Evolutionary conservation across 2,797 vertebrate species (phyloP), one percentile per base, ranked within the genome.

Genomic region (Leptoclinus maculatus): DNA sequence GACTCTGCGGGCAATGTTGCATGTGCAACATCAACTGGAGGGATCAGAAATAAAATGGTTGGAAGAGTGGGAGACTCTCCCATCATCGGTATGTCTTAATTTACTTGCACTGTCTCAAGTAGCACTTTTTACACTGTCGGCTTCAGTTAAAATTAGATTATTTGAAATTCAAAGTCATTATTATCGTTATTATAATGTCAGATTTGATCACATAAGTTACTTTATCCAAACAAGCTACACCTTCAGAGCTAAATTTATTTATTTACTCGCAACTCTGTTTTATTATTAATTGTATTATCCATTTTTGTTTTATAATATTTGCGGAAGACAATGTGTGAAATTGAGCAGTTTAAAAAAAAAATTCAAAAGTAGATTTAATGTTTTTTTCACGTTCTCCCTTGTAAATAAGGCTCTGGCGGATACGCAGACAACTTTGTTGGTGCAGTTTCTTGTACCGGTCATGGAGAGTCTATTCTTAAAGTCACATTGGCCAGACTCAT

Each of bases 51-150:
- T 80, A 97, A 97, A 91, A 97, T 97, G 96, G 91, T 89, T n/a
- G 96, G 96, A 83, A 91, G 96, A 74, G 96, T 97, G 0, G 96
- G 96, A 84, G 96, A 97, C 87, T 93, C 95, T 4, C 94, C 96
- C 0, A 74, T 96, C 47, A 90, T 97, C 82, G 95, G 95, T 97
- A 88, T 34, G 87, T 68, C 2, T 57, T 64, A 0, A 65, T 79
- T 59, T 32, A 49, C 16, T 78, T 51, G 13, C 23, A 32, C 21
- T 68, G 51, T 39, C 10, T 58, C 10, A 45, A 65, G 21, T 7
- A 23, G 19, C 9, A 51, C 5, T 5, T 16, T 29, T 34, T 21
- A 45, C 27, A n/a, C 25, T 4, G 2, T 41, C 8, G 29, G 21
- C 27, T 19, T 19, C 16, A 23, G 5, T 43, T 60, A 3, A 21